These are phyloP conservation scores for Trisateles emortualis DNA, from an alignment of 2,888 invertebrate species.

Conservation along the genomic window DNA sequence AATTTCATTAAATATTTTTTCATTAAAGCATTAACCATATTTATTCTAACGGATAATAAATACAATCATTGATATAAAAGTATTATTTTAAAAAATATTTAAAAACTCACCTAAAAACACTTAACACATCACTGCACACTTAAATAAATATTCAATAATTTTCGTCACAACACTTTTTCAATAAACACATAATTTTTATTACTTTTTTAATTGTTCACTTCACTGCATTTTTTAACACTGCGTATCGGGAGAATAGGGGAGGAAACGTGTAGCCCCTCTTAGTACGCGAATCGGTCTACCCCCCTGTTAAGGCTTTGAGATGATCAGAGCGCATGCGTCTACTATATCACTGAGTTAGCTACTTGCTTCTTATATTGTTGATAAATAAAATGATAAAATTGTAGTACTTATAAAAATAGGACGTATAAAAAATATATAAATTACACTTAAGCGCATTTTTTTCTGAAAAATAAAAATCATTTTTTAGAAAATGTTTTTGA, in stretches of 20 bases:
- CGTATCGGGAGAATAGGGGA: constrained; percentile 36
- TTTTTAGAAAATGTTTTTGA: too few relatives aligned
- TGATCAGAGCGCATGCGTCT: constrained; percentile 42
- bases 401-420: too few relatives aligned
- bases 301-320: constrained; percentile 31
- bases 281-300: constrained; percentile 41
- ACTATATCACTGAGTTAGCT: constrained; percentile 7
- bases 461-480: too few relatives aligned
- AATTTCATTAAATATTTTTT: too few relatives aligned
- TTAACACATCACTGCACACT: constrained; percentile 45
- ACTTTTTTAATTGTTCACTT: constrained; percentile 41
- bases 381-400: constrained; percentile 11
- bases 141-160: constrained; percentile 19
- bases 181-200: constrained; percentile 31
- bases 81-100: neutral
- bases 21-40: neutral
- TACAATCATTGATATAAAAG: neutral
- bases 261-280: constrained; percentile 40
- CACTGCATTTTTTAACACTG: constrained; percentile 48
- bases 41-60: neutral
- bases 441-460: too few relatives aligned
- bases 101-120: constrained; percentile 44
- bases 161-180: constrained; percentile 30
- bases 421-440: too few relatives aligned
- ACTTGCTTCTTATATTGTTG: constrained; percentile 9